Percentiles rank a stretch among this genome's conserved stretches.
Conservation (phyloP, 2,113 vertebrate species). For the Morone saxatilis region DNA sequence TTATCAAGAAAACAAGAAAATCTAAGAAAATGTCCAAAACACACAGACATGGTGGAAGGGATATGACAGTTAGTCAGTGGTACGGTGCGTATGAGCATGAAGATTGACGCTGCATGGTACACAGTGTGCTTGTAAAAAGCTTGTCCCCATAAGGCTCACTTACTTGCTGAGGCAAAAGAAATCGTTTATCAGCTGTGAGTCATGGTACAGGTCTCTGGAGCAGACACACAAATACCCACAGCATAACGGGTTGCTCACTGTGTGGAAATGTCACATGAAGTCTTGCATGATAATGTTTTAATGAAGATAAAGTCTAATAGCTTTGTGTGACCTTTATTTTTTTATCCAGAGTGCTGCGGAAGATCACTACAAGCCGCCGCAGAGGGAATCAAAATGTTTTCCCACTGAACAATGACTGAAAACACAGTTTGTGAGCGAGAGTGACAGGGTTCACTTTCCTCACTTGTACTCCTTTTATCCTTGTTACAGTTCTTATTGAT, state of each 20-base stretch:
- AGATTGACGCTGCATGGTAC: background rate
- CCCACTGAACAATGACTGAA: background rate
- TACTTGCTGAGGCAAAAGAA: conserved; percentile 23
- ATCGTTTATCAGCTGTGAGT: conserved; percentile 24
- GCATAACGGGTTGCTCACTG: conserved; percentile 22
- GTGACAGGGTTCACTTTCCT: background rate
- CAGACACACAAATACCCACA: conserved; percentile 17
- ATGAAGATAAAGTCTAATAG: conserved; percentile 50
- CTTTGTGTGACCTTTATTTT: conserved; percentile 43
- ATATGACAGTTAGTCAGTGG: background rate
- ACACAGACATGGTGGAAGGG: background rate
- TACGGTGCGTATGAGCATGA: background rate
- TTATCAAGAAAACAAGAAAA: background rate
- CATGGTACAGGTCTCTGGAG: conserved; percentile 15
- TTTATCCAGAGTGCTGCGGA: background rate
- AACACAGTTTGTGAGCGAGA: background rate
- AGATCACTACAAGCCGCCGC: background rate
- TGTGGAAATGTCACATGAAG: conserved; percentile 57
- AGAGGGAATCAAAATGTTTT: background rate
- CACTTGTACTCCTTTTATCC: background rate
- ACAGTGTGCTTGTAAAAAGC: background rate
- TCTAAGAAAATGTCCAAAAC: background rate
- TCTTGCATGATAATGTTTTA: conserved; percentile 60
- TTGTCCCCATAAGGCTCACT: conserved; percentile 12
- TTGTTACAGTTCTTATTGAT: background rate